Evolutionary conservation across 1,140 invertebrate species (phyloP), one percentile per base, ranked within the genome.

Genomic region (Patella vulgata): DNA sequence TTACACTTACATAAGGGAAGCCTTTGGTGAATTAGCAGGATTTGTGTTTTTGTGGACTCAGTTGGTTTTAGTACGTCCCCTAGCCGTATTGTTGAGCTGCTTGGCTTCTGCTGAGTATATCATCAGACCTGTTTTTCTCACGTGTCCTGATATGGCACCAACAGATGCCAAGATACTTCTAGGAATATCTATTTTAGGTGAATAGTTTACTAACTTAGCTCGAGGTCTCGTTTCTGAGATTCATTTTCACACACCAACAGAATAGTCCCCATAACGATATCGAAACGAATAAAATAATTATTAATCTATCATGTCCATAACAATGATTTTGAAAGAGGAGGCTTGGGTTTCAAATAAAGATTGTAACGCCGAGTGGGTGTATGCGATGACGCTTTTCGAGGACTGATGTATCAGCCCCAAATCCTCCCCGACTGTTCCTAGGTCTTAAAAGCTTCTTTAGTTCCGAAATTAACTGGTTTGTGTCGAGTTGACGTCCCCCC

Each of bases 31-130:
- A 23, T 25, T 19, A n/a, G 43, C 44, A 17, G 58, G 46, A 3
- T 67, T 62, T 17, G 28, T 53, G 17, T 57, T 44, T 50, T 51
- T 67, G 30, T 67, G 64, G 64, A 46, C 48, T 14, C 59, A 61
- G 30, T 27, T 57, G 23, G 19, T 57, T 1, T 30, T 65, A 8
- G 42, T 65, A 1, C 28, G 63, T 1, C 63, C 63, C 12, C 17
- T 55, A 44, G 56, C 56, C 51, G 50, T 46, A 0, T 42, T 58
- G 6, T 44, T 65, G 33, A 51, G 56, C 0, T 52, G 50, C 12
- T 30, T 65, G 27, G 44, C 57, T 2, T 51, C 63, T 9, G 56
- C 56, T 17, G 57, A 59, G 17, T 65, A 65, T 31, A 47, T 59
- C 23, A n/a, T 65, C 23, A 44, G 63, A 8, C 57, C 63, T 1